Evolutionary conservation across 2,888 invertebrate species (phyloP).

Genomic region (Drosophila neoperkinsi): DNA sequence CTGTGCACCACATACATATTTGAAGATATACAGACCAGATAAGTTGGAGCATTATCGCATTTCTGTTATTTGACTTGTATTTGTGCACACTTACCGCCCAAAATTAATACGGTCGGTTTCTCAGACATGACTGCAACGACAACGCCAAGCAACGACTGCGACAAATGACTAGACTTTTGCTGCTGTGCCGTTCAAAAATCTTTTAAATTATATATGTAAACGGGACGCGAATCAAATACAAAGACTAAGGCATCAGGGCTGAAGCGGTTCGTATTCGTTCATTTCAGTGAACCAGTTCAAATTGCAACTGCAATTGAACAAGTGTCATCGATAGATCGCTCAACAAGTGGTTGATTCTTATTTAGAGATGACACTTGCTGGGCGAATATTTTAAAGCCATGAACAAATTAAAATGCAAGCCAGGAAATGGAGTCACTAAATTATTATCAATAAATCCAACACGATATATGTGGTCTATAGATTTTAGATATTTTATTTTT

Average conservation of each 20-base stretch:
- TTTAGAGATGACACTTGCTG: neutral
- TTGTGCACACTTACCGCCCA: slow-evolving; percentile 82
- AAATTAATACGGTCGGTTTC: slow-evolving; percentile 84
- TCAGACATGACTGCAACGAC: slow-evolving; percentile 72
- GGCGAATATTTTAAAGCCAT: neutral
- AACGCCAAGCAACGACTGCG: slow-evolving; percentile 19
- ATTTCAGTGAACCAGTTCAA: slow-evolving; percentile 10
- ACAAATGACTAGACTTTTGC: slow-evolving; percentile 50
- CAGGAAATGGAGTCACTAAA: neutral
- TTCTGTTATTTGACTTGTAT: slow-evolving; percentile 8
- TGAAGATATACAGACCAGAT: slow-evolving; percentile 35
- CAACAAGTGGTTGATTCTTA: slow-evolving; percentile 23
- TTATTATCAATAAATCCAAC: neutral
- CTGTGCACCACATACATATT: slow-evolving; percentile 86
- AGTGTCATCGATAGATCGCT: neutral
- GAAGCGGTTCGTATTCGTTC: slow-evolving; percentile 2
- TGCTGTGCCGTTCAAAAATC: slow-evolving; percentile 31
- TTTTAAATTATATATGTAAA: slow-evolving; percentile 42
- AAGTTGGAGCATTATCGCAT: slow-evolving; percentile 24
- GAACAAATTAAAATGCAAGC: neutral
- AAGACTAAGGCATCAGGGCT: slow-evolving; percentile 31
- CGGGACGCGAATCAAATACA: slow-evolving; percentile 37
- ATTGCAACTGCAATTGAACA: slow-evolving; percentile 11
- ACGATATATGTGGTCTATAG: no score
- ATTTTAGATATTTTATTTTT: neutral